These are phyloP conservation scores for Scaptomyza polygonia DNA, from an alignment of 2,888 invertebrate species.

Conservation along the genomic window DNA sequence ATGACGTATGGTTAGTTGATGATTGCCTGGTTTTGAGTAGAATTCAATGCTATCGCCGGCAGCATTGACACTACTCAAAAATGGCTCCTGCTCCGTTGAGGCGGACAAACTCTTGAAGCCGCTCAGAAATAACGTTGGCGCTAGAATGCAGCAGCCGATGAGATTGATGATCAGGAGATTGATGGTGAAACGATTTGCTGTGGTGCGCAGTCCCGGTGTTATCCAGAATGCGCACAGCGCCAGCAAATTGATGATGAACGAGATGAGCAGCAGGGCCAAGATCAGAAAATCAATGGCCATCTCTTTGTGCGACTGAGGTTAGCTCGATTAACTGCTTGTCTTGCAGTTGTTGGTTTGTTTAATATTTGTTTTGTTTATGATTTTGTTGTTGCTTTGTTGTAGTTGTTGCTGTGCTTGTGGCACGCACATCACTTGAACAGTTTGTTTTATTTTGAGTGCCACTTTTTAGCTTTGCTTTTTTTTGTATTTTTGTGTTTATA, in stretches of 20 bases:
- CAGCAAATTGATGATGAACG: constrained; percentile 83
- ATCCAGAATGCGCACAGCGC: constrained; percentile 85
- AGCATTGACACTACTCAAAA: not conserved
- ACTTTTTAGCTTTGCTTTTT: constrained; percentile 40
- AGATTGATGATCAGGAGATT: constrained; percentile 84
- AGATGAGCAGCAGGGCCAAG: constrained; percentile 83
- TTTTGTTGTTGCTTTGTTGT: constrained; percentile 33
- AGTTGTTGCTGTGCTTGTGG: constrained; percentile 36
- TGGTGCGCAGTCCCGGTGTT: constrained; percentile 84
- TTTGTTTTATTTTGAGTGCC: constrained; percentile 58
- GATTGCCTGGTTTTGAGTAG: constrained; percentile 80
- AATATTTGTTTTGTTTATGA: constrained; percentile 33
- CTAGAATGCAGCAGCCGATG: constrained; percentile 83
- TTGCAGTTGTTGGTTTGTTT: constrained; percentile 28
- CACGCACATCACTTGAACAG: constrained; percentile 73
- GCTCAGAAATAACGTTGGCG: constrained; percentile 82
- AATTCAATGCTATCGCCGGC: constrained; percentile 80
- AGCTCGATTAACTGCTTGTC: constrained; percentile 15
- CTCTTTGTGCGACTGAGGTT: constrained; percentile 39
- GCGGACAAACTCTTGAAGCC: constrained; percentile 41
- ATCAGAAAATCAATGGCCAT: constrained; percentile 85
- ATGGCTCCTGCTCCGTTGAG: constrained; percentile 19
- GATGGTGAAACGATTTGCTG: constrained; percentile 84
- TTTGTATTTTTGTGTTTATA: constrained; percentile 13
- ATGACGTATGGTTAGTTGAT: constrained; percentile 77